Percentiles rank a stretch among this genome's conserved stretches.
Evolutionary conservation across 30 jellyfish, hydroid and myxozoan species (phyloP).

Genomic region (Chrysaora quinquecirrha): DNA sequence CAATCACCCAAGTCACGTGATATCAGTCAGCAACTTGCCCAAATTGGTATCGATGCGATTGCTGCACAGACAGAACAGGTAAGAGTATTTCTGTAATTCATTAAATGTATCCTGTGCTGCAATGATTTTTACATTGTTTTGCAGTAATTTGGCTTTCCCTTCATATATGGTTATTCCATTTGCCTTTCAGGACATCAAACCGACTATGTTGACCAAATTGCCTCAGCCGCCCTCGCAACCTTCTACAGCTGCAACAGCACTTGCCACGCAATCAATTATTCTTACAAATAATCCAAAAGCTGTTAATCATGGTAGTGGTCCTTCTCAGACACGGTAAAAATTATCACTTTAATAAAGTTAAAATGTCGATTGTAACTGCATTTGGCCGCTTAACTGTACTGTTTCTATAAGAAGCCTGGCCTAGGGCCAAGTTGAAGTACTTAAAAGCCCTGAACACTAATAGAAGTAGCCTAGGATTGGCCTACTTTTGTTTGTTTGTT

Average conservation of each 20-base stretch:
- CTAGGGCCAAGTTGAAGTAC: no score
- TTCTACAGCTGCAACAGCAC: neutral
- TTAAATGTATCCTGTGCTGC: no score
- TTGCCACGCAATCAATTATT: neutral
- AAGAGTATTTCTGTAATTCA: neutral
- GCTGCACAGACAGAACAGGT: neutral
- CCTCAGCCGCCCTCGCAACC: neutral
- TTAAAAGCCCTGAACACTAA: no score
- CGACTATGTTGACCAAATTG: neutral
- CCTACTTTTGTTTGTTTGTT: no score
- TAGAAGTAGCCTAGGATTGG: no score
- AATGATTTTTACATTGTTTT: no score
- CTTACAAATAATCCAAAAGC: neutral
- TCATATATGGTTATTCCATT: neutral
- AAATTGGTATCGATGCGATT: slow-evolving; percentile 66
- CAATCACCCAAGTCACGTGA: slow-evolving; percentile 4
- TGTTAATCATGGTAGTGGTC: neutral
- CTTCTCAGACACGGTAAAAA: neutral
- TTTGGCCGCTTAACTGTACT: no score
- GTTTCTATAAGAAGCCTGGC: no score
- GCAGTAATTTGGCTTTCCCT: no score
- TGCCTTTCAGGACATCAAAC: neutral
- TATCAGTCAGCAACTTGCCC: slow-evolving; percentile 62
- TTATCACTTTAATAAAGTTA: no score
- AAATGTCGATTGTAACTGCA: no score